These are phyloP conservation scores for Aphidoletes aphidimyza DNA, from an alignment of 2,888 invertebrate species.

Conservation along the genomic window DNA sequence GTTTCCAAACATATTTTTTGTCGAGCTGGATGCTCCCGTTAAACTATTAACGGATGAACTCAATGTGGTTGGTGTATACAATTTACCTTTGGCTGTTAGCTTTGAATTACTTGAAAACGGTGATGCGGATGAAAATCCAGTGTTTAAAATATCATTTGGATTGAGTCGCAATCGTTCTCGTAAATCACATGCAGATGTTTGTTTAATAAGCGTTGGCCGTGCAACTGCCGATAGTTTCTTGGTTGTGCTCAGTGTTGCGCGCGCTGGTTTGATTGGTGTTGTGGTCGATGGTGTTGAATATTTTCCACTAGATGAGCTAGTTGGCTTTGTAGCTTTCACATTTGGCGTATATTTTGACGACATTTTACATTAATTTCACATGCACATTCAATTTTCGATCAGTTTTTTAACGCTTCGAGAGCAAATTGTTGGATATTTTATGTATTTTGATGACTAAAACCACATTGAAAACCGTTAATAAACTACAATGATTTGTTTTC, in stretches of 20 bases:
- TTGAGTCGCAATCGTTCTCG: neutral
- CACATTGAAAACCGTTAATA: constrained; percentile 45
- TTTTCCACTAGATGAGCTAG: neutral
- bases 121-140: neutral
- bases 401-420: neutral
- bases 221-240: neutral
- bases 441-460: neutral
- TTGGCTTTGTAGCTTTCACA: neutral
- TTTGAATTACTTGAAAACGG: neutral
- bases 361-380: constrained; percentile 14
- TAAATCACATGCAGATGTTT: constrained; percentile 54
- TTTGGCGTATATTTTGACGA: constrained; percentile 11
- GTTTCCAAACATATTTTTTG: constrained; percentile 15
- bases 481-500: constrained; percentile 30
- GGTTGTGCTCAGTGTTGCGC: neutral
- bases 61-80: constrained; percentile 60
- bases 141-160: constrained; percentile 3
- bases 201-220: neutral
- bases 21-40: constrained; percentile 58
- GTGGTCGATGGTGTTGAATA: neutral
- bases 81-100: constrained; percentile 58
- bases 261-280: constrained; percentile 30
- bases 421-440: neutral
- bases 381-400: neutral
- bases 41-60: constrained; percentile 63